Evolutionary conservation across 2,113 vertebrate species (phyloP).

Genomic region (Chelonoidis abingdonii): DNA sequence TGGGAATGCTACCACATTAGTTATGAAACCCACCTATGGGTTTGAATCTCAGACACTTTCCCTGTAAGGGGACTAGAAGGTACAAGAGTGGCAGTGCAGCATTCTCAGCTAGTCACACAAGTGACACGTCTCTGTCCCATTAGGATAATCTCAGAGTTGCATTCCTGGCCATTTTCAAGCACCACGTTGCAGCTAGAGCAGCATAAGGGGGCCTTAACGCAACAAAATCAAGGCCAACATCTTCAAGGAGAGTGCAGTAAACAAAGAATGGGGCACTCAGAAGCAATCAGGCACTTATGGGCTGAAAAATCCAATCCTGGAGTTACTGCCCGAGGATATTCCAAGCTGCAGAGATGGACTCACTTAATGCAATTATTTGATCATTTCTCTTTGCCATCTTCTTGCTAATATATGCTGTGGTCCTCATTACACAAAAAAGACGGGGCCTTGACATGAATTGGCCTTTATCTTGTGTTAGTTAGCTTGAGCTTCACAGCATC

Average conservation of each 20-base stretch:
- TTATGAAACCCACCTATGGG: too few species aligned
- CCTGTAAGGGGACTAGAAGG: too few species aligned
- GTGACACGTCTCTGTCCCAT: too few species aligned
- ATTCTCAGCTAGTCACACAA: too few species aligned
- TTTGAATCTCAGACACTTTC: too few species aligned
- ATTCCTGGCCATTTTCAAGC: too few species aligned
- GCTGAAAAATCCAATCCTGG: background rate
- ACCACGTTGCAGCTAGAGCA: background rate
- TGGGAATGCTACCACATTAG: too few species aligned
- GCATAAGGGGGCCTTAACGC: too few species aligned
- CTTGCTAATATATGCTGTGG: background rate
- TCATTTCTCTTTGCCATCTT: background rate
- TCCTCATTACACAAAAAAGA: background rate
- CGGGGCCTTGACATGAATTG: background rate
- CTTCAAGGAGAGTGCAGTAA: background rate
- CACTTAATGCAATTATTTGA: background rate
- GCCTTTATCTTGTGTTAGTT: background rate
- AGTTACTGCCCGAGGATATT: background rate
- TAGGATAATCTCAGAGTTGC: too few species aligned
- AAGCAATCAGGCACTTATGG: background rate
- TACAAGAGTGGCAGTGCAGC: too few species aligned
- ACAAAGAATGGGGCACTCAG: background rate
- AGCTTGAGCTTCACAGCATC: background rate
- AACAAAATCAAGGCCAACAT: background rate
- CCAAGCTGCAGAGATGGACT: background rate